These are phyloP conservation scores for Aptenodytes patagonicus DNA, from an alignment of 2,113 vertebrate genomes.

Conservation along the genomic window DNA sequence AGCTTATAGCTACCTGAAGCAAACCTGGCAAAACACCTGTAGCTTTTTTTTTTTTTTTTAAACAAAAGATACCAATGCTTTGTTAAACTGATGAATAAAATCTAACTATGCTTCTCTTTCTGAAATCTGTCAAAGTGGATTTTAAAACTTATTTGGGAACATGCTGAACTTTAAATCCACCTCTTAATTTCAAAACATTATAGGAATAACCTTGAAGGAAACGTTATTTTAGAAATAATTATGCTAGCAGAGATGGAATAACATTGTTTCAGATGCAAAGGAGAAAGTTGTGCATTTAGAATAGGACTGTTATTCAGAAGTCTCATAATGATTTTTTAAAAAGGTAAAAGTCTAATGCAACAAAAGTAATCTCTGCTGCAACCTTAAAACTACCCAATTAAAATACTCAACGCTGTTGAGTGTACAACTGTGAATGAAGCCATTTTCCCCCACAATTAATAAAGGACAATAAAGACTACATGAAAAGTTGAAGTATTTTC, in stretches of 20 bases:
- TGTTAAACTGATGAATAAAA: background rate
- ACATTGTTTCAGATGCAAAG: background rate
- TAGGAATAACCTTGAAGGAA: background rate
- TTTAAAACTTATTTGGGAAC: background rate
- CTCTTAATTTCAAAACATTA: background rate
- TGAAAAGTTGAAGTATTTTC: background rate
- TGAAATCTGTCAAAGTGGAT: background rate
- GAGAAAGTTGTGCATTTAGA: background rate
- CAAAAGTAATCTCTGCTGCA: background rate
- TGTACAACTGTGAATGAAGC: background rate
- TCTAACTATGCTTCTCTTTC: background rate
- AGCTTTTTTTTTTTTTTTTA: background rate
- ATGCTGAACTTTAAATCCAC: background rate
- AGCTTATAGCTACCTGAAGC: background rate
- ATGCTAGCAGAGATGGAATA: background rate
- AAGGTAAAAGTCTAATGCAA: background rate
- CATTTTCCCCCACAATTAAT: background rate
- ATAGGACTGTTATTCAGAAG: background rate
- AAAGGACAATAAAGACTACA: background rate
- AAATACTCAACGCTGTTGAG: background rate
- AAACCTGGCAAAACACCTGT: slow-evolving; percentile 15
- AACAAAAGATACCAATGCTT: background rate
- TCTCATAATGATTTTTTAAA: background rate
- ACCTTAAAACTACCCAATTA: background rate
- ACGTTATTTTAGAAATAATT: background rate